Evolutionary conservation across 1,140 invertebrate genomes (phyloP), one percentile per base, ranked within the genome.

Genomic region (Camponotus pennsylvanicus): DNA sequence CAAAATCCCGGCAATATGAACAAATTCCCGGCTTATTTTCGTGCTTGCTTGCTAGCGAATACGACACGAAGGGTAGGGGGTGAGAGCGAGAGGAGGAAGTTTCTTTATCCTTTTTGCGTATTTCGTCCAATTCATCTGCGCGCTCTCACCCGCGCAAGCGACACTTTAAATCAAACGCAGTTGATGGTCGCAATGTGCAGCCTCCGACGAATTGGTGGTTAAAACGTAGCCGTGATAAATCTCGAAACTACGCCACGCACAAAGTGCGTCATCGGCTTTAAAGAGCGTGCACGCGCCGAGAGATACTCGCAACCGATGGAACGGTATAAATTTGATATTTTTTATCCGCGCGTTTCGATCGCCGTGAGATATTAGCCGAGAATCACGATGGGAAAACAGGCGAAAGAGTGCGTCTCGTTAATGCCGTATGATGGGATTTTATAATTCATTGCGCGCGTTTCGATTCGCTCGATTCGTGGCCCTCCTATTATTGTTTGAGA

Each of bases 231-330:
- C 37, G 61, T 63, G 61, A 78, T 85, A 78, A 85, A 78, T 85
- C 73, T 78, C 45, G 71, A 55, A 85, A 42, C 45, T 64, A 61
- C 71, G 45, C 73, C 71, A 55, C 21, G 42, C 21, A 67, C 76
- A 69, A 86, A 80, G 49, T 69, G 84, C 75, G 84, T 79, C 75
- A 79, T 86, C 84, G 84, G 84, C 84, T 86, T 86, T 86, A 86
- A 86, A 86, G 32, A 79, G 64, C 64, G 61, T 49, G 52, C 64
- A 59, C 42, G 59, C 40, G n/a, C 15, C 59, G 45, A n/a, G 82
- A 67, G 63, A 77, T 85, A 40, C 11, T 42, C 63, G 18, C 61
- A 63, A 37, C 49, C 63, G 52, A 59, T 42, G 75, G 75, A 64
- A 42, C 40, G 73, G 45, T 78, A 57, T 85, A 45, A 78, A 78